Conservation (phyloP, 2,888 invertebrate genomes). For the Phengaris arion region DNA sequence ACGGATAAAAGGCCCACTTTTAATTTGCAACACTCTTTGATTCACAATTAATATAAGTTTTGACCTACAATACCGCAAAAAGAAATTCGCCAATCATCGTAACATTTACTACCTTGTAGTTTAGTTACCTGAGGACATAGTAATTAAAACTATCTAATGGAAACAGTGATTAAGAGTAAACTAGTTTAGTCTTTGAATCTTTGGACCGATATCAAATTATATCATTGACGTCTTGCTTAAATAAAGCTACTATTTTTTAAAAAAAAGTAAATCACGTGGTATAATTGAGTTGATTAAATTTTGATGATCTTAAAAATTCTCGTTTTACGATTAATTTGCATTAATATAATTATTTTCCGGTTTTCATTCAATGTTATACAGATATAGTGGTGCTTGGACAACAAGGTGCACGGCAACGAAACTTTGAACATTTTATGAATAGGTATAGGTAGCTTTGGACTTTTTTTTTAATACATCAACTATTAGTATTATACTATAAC, state of each 20-base stretch:
- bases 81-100: constrained; percentile 27
- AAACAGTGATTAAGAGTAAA: not conserved
- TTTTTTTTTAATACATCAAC: not conserved
- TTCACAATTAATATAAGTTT: constrained; percentile 72
- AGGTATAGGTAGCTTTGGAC: not conserved
- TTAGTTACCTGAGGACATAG: not conserved
- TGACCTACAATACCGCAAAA: constrained; percentile 62
- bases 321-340: constrained; percentile 6
- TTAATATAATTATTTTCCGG: constrained; percentile 24
- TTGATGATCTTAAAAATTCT: constrained; percentile 11
- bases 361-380: constrained; percentile 26
- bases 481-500: too few species aligned
- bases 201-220: not conserved
- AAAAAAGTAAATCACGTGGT: constrained; percentile 13
- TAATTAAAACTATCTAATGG: constrained; percentile 8
- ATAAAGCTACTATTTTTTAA: not conserved
- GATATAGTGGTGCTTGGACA: constrained; percentile 1
- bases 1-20: constrained; percentile 64
- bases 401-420: not conserved
- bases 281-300: not conserved
- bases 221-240: not conserved
- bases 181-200: not conserved
- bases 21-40: constrained; percentile 56
- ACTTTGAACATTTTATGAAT: not conserved
- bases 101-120: constrained; percentile 31